These are phyloP conservation scores for Podarcis siculus DNA, from an alignment of 2,797 vertebrate species.

Conservation along the genomic window DNA sequence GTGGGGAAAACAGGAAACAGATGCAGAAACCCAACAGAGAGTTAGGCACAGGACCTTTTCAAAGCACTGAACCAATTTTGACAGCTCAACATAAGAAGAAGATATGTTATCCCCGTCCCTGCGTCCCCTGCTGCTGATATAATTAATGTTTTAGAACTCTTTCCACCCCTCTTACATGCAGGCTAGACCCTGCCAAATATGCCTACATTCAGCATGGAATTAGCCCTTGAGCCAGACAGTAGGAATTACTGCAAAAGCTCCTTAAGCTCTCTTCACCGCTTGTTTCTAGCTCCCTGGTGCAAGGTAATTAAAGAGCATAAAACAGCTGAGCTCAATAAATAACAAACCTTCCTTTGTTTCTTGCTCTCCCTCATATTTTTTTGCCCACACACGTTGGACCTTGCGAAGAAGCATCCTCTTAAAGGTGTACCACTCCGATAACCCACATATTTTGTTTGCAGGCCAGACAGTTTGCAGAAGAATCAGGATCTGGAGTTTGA, in stretches of 20 bases:
- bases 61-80: neutral
- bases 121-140: neutral
- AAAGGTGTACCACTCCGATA: constrained; percentile 10
- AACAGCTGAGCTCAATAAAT: constrained; percentile 18
- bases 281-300: constrained; percentile 2
- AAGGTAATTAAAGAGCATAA: constrained; percentile 6
- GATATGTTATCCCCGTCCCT: too few species aligned
- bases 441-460: constrained; percentile 67
- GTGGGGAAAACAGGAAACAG: too few species aligned
- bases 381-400: neutral
- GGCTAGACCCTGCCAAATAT: neutral
- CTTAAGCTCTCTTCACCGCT: constrained; percentile 23
- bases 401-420: neutral
- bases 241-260: constrained; percentile 27
- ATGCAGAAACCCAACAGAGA: too few species aligned
- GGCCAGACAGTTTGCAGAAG: constrained; percentile 94
- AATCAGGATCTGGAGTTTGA: constrained; percentile 98
- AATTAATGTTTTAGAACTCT: constrained; percentile 13
- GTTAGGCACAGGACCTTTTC: neutral
- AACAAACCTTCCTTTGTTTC: neutral
- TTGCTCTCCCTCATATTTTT: neutral
- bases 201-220: neutral
- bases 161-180: neutral
- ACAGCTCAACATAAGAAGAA: neutral
- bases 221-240: neutral